These are phyloP conservation scores for Anoplolepis gracilipes DNA, from an alignment of 1,140 invertebrate species.

Conservation along the genomic window DNA sequence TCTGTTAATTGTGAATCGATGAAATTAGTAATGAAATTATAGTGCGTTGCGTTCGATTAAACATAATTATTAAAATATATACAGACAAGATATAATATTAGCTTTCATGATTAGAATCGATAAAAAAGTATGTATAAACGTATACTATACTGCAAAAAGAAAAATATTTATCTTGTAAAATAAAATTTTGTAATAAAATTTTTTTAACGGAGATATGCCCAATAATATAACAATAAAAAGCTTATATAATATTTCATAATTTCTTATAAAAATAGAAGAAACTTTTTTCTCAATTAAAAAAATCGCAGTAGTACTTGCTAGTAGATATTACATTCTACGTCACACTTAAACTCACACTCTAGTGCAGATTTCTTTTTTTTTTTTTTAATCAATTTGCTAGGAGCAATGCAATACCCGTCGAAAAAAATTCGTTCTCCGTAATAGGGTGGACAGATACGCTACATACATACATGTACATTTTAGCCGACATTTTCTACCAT, in stretches of 20 bases:
- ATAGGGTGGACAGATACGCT: slow-evolving; percentile 17
- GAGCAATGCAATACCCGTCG: slow-evolving; percentile 24
- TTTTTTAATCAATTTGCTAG: slow-evolving; percentile 43
- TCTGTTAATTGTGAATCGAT: slow-evolving; percentile 31
- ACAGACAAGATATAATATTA: background rate
- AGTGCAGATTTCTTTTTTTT: slow-evolving; percentile 32
- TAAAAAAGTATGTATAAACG: background rate
- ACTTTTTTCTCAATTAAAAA: background rate
- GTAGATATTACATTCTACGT: background rate
- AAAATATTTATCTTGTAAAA: background rate
- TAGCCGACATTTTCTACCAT: slow-evolving; percentile 19
- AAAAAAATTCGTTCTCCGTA: slow-evolving; percentile 33
- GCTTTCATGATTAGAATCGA: background rate
- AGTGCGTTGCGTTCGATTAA: background rate
- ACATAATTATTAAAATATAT: slow-evolving; percentile 40
- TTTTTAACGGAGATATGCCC: background rate
- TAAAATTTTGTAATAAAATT: background rate
- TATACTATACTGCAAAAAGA: background rate
- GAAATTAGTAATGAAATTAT: slow-evolving; percentile 44
- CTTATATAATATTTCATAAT: background rate
- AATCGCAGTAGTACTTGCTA: background rate
- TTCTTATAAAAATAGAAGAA: background rate
- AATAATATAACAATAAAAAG: background rate
- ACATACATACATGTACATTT: slow-evolving; percentile 25
- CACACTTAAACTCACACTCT: background rate